Evolutionary conservation across 2,888 invertebrate species (phyloP), one percentile per base, ranked within the genome.

Genomic region (Odontocerum albicorne): DNA sequence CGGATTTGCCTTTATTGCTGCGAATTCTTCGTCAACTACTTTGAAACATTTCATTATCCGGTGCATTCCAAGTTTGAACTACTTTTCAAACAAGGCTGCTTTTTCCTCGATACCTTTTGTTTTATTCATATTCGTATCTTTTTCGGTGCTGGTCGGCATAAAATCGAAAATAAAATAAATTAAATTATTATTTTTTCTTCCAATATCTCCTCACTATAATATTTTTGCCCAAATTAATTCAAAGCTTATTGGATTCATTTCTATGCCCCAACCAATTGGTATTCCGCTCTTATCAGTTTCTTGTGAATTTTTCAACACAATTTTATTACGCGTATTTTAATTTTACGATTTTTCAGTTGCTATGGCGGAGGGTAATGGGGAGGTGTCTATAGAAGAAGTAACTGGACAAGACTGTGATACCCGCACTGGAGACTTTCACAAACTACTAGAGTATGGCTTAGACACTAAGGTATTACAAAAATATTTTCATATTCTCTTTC

Each of bases 401-500:
- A 81, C 83, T 72, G 83, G 83, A 68, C 82, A 83, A 71, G 82
- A 82, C 74, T 82, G 82, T 67, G 84, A 85, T 71, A 81, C 86
- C 76, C 82, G 86, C 70, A 91, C 93, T 71, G 92, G 90, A 77
- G 95, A 96, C 80, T 95, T 92, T 80, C 86, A 88, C 72, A 96
- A 95, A 83, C 84, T 96, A 68, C 84, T 96, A 70, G 92, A 94
- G 72, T 95, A 95, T 85, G 96, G 96, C 77, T 87, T 96, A 75
- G 92, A 94, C 79, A 88, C 90, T 74, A 93, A 92, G 83, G 90
- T 91, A 66, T 72, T 71, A 61, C 3, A n/a, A n/a, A n/a, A n/a
- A n/a, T n/a, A n/a, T n/a, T n/a, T n/a, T n/a, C n/a, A n/a, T n/a
- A n/a, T n/a, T n/a, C n/a, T n/a, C n/a, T n/a, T n/a, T n/a, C n/a